Base-by-base conservation (phyloP, 2,797 vertebrate genomes). In the Anguilla megastoma region DNA sequence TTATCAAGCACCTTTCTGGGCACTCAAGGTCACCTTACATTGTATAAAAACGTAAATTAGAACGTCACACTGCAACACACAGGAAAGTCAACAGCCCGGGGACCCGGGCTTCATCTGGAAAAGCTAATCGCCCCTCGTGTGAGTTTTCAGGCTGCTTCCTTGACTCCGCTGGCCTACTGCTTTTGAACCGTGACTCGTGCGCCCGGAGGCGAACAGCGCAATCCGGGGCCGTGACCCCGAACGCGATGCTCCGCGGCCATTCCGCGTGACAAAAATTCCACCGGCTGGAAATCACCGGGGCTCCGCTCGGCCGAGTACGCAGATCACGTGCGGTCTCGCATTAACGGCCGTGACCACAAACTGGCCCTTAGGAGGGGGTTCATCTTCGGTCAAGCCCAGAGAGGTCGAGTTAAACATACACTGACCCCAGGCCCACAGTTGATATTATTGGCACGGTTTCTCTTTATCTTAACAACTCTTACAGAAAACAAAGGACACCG, bases 231-330 rank as follows among this genome's bases (percentile, higher is more conserved):
- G 41, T 80, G 52, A 54, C 83, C 10, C 27, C 71, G 63, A 87
- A 80, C 88, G 90, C 18, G 88, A 92, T 91, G 92, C 88, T 84
- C 27, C 2, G 0, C 2, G n/a, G 84, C 54, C 54, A 41, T 85
- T 85, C 88, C 93, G 90, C 85, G 58, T 92, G 89, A 88, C 91
- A 92, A 41, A 92, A 80, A 93, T 63, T 91, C 89, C 92, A 69
- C 90, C 87, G 10, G 41, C 88, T 86, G 88, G 90, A 91, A 92
- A 89, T 79, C 58, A 56, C 48, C 88, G 84, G 86, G 60, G 60
- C 88, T 90, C 91, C 89, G n/a, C 33, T 69, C 88, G 91, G 92
- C 86, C 82, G n/a, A 86, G 85, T 90, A 90, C 92, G 90, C 91
- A 90, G 91, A 85, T 93, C 90, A 91, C 60, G 21, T 71, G 84